Base-by-base conservation (phyloP, 2,797 vertebrate genomes). In the Cryptoblepharus egeriae region DNA sequence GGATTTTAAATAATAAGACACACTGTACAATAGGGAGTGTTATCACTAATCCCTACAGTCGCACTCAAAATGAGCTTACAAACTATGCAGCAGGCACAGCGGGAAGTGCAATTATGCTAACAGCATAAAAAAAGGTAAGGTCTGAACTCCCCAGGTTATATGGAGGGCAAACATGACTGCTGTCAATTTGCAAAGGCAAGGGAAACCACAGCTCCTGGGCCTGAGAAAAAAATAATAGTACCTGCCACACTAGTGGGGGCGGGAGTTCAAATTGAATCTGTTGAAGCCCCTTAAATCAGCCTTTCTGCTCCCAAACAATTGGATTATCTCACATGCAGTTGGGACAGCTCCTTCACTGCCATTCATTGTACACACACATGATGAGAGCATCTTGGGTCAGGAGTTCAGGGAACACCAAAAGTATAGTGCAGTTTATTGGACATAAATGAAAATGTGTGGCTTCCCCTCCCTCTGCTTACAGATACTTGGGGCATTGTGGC, bases 1-100 rank as follows among this genome's bases (percentile, higher is more conserved):
- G 88, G 90, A 75, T 92, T 95, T 94, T 94, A 94, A 95, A 94
- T 93, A 93, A 92, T 91, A 90, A 86, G 90, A 93, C 88, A 49
- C 88, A 89, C 65, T 37, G 28, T 84, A 94, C 92, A 93, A 91
- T 88, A 94, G 87, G 91, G 89, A 90, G 90, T 1, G 81, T 92
- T 92, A 88, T 91, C 87, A 77, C 92, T 90, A 92, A 88, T 94
- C 93, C 94, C 91, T 87, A 90, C 89, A 84, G 93, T 3, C 87
- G 79, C 92, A 89, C 91, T 92, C 83, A 81, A 91, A 94, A 94
- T 90, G 92, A 45, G 81, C 93, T 95, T 91, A 93, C 92, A 92
- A 95, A 93, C 91, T 90, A 80, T 77, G 87, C 79, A 39, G 91
- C 80, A 94, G 83, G 78, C 93, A 90, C 94, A 79, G 77, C 72